Conservation (phyloP, 2,113 vertebrate genomes). For the Campylomormyrus tamandua region DNA sequence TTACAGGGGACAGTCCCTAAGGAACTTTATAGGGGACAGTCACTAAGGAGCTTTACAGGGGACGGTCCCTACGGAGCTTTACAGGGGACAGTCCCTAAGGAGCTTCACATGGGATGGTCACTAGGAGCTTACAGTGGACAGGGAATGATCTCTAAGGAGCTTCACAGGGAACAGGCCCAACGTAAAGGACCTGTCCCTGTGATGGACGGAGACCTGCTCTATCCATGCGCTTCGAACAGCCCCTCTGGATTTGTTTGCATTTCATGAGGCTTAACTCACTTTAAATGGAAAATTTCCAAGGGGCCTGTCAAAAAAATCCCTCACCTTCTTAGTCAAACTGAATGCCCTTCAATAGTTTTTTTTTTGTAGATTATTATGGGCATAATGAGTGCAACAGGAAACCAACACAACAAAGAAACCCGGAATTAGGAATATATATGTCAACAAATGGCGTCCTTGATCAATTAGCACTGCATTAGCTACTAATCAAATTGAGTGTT, state of each 20-base stretch:
- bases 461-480: constrained; percentile 49
- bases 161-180: not conserved
- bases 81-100: not conserved
- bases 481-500: constrained; percentile 51
- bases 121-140: not conserved
- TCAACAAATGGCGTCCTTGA: constrained; percentile 36
- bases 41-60: not conserved
- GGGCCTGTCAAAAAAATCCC: not conserved
- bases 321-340: not conserved
- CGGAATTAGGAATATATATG: constrained; percentile 21
- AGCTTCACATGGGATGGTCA: not conserved
- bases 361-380: not conserved
- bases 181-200: not conserved
- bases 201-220: not conserved
- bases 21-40: not conserved
- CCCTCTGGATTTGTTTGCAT: not conserved
- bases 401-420: constrained; percentile 26
- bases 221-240: not conserved
- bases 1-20: not conserved
- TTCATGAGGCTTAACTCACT: not conserved
- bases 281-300: not conserved
- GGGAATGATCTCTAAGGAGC: not conserved
- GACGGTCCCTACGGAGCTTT: not conserved
- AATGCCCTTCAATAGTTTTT: not conserved
- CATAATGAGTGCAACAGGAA: not conserved